phyloP scores from a whole-genome alignment of 1,140 invertebrate species.

The Penaeus indicus region DNA sequence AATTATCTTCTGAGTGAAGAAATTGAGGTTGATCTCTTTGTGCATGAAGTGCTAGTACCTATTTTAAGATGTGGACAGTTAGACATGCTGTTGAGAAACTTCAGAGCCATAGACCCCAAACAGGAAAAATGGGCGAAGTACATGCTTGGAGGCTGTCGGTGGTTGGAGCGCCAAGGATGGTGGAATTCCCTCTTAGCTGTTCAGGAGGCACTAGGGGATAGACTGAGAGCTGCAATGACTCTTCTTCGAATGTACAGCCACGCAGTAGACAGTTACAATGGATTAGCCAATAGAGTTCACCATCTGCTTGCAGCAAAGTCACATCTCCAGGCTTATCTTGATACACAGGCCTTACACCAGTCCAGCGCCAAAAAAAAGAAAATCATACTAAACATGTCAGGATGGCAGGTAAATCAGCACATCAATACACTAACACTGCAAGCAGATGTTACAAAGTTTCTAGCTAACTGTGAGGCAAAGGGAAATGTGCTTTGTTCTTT shows the following conservation, averaged over 20 bases:
- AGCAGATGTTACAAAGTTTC: slow-evolving; percentile 41
- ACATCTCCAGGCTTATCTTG: slow-evolving; percentile 52
- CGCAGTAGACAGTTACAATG: slow-evolving; percentile 16
- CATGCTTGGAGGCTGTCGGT: slow-evolving; percentile 46
- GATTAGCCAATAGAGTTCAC: slow-evolving; percentile 34
- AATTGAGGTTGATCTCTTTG: slow-evolving; percentile 34
- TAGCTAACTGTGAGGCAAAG: slow-evolving; percentile 39
- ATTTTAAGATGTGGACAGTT: slow-evolving; percentile 44
- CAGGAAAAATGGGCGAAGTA: slow-evolving; percentile 53
- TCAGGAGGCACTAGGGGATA: slow-evolving; percentile 49
- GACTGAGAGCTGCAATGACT: slow-evolving; percentile 55
- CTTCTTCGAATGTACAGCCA: slow-evolving; percentile 49
- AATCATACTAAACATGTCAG: slow-evolving; percentile 32
- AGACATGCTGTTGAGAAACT: slow-evolving; percentile 24
- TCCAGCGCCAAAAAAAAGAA: slow-evolving; percentile 33
- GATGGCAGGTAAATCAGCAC: slow-evolving; percentile 54
- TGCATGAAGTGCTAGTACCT: slow-evolving; percentile 40
- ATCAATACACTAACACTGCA: slow-evolving; percentile 52
- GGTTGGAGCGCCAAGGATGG: slow-evolving; percentile 44
- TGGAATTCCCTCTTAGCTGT: slow-evolving; percentile 54
- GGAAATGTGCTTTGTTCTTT: background rate
- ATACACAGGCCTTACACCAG: slow-evolving; percentile 28
- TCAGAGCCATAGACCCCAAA: slow-evolving; percentile 38
- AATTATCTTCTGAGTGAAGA: slow-evolving; percentile 47
- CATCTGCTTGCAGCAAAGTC: slow-evolving; percentile 20